Conservation (phyloP, 2,888 invertebrate species). For the Eristalinus sepulchralis region DNA sequence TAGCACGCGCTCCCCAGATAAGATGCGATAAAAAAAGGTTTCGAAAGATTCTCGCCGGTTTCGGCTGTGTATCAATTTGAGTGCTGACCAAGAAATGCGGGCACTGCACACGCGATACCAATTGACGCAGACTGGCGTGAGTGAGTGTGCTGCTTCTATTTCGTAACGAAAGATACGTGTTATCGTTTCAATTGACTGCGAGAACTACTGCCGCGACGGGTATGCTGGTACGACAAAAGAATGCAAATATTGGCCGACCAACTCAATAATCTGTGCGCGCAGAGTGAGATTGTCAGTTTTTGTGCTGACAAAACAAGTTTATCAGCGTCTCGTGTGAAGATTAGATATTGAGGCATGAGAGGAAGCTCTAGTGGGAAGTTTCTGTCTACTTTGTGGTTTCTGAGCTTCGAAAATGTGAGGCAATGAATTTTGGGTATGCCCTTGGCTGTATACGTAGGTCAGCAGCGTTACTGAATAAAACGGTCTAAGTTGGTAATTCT, state of each 20-base stretch:
- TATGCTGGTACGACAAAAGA: not conserved
- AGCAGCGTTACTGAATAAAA: too few relatives aligned
- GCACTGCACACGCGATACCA: conserved; percentile 35
- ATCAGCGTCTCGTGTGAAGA: too few relatives aligned
- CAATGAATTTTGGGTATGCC: too few relatives aligned
- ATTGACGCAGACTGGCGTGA: conserved; percentile 8
- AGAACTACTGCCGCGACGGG: not conserved
- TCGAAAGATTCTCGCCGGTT: conserved; percentile 1
- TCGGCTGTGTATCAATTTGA: conserved; percentile 27
- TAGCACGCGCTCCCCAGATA: conserved; percentile 12
- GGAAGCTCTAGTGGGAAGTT: too few relatives aligned
- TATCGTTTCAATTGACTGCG: conserved; percentile 19
- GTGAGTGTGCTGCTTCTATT: conserved; percentile 8
- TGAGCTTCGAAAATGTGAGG: too few relatives aligned
- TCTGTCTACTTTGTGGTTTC: too few relatives aligned
- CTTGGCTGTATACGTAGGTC: too few relatives aligned
- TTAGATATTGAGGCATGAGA: too few relatives aligned
- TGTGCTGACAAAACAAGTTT: too few relatives aligned
- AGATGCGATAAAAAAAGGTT: conserved; percentile 4
- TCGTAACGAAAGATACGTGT: conserved; percentile 30
- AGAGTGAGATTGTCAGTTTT: not conserved
- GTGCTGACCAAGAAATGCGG: conserved; percentile 50
- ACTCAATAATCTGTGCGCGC: not conserved
- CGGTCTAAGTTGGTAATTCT: too few relatives aligned
- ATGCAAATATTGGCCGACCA: not conserved